These are phyloP conservation scores for Ia io DNA, from an alignment of 2,113 vertebrate genomes.

Conservation along the genomic window DNA sequence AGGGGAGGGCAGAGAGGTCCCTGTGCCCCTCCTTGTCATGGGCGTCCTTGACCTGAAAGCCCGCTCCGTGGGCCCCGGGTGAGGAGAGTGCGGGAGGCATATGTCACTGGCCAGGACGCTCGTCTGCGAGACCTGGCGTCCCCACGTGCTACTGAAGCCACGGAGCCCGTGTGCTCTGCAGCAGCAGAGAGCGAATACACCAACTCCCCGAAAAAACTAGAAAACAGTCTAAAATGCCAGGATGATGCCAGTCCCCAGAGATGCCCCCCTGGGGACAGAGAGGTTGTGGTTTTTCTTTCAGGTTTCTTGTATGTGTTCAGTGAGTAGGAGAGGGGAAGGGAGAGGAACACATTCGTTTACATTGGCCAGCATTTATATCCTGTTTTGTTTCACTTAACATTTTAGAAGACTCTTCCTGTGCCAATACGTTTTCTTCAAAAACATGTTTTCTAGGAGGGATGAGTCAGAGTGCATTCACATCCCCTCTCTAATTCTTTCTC, in stretches of 20 bases:
- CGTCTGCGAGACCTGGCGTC: too few relatives aligned
- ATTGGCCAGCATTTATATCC: background rate
- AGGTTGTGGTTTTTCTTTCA: background rate
- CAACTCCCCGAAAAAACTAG: background rate
- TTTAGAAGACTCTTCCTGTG: constrained; percentile 39
- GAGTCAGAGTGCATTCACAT: constrained; percentile 58
- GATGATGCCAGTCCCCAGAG: background rate
- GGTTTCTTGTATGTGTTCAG: background rate
- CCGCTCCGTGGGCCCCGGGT: background rate
- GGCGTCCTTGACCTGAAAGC: background rate
- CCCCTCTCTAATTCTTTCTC: constrained; percentile 50
- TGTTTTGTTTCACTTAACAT: constrained; percentile 50
- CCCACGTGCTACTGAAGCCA: too few relatives aligned
- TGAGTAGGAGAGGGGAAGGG: background rate
- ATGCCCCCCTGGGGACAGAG: background rate
- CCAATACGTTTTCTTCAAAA: constrained; percentile 64
- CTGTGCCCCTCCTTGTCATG: background rate
- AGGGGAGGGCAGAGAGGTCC: background rate
- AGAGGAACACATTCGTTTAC: constrained; percentile 25
- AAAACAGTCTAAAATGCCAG: background rate
- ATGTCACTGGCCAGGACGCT: too few relatives aligned
- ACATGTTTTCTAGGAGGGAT: constrained; percentile 61
- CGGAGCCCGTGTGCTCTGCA: background rate
- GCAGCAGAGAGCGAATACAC: background rate
- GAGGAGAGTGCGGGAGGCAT: background rate